A percentile compares a stretch with the other conserved stretches of the same genome.
Conservation (phyloP, 2,888 invertebrate species). For the Drosophila neoperkinsi region DNA sequence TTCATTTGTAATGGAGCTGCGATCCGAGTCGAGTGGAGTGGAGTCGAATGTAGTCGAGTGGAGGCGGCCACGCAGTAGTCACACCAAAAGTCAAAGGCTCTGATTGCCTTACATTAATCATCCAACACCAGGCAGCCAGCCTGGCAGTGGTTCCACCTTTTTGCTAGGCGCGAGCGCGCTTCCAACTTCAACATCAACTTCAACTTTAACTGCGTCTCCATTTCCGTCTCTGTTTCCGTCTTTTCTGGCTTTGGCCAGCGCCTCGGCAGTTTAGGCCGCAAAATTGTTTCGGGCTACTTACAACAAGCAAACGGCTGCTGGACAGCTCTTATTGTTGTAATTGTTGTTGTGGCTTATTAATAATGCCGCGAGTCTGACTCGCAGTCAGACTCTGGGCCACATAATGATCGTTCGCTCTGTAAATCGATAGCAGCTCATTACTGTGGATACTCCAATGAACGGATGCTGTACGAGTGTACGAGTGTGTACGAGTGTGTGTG, state of each 20-base stretch:
- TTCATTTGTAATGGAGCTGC: conserved; percentile 77
- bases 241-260: conserved; percentile 4
- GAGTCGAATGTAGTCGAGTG: conserved; percentile 32
- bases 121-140: conserved; percentile 13
- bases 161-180: conserved; percentile 32
- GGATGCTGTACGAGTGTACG: not conserved
- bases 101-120: conserved; percentile 77
- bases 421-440: conserved; percentile 80
- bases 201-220: conserved; percentile 7
- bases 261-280: conserved; percentile 76
- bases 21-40: not conserved
- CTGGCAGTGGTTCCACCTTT: conserved; percentile 16
- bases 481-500: not conserved
- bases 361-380: conserved; percentile 36
- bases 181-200: conserved; percentile 5
- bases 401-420: conserved; percentile 62
- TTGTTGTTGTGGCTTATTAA: conserved; percentile 79
- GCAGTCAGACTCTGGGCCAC: conserved; percentile 10
- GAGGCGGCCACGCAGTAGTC: conserved; percentile 77
- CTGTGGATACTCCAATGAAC: conserved; percentile 19
- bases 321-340: conserved; percentile 73
- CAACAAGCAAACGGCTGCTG: conserved; percentile 50
- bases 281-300: conserved; percentile 78
- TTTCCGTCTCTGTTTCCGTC: not conserved
- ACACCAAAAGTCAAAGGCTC: conserved; percentile 65